Conservation (phyloP, 2,888 invertebrate genomes). For the Leucania comma region DNA sequence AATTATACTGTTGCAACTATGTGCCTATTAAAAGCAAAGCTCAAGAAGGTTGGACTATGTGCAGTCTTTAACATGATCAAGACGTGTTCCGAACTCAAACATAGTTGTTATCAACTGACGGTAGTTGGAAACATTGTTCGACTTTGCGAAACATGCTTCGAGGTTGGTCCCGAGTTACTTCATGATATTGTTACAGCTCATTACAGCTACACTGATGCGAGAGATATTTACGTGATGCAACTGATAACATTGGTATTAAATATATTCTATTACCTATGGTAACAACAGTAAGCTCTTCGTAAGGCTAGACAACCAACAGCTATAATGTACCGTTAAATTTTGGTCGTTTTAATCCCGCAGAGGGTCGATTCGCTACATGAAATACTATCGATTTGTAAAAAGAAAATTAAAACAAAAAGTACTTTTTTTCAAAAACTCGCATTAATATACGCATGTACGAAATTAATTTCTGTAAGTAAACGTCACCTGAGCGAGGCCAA, state of each 20-base stretch:
- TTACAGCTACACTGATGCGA: background rate
- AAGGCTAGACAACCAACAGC: too few species aligned
- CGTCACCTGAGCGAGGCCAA: too few species aligned
- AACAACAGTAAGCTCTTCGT: too few species aligned
- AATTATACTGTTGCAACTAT: slow-evolving; percentile 1
- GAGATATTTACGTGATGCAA: background rate
- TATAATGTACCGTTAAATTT: too few species aligned
- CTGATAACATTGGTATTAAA: background rate
- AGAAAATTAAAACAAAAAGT: too few species aligned
- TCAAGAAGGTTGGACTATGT: background rate
- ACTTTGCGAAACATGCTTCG: background rate
- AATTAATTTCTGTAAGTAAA: too few species aligned
- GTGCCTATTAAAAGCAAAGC: too few species aligned
- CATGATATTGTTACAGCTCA: background rate
- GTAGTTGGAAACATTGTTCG: slow-evolving; percentile 28
- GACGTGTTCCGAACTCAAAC: background rate
- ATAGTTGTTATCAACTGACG: slow-evolving; percentile 5
- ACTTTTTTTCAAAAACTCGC: too few species aligned
- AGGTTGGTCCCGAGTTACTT: background rate
- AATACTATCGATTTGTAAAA: too few species aligned
- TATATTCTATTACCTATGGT: background rate
- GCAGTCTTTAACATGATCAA: slow-evolving; percentile 5
- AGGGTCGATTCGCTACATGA: too few species aligned
- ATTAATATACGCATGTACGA: too few species aligned
- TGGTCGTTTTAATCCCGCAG: too few species aligned